Conservation (phyloP, 1,140 invertebrate genomes). For the Lepidurus apus region DNA sequence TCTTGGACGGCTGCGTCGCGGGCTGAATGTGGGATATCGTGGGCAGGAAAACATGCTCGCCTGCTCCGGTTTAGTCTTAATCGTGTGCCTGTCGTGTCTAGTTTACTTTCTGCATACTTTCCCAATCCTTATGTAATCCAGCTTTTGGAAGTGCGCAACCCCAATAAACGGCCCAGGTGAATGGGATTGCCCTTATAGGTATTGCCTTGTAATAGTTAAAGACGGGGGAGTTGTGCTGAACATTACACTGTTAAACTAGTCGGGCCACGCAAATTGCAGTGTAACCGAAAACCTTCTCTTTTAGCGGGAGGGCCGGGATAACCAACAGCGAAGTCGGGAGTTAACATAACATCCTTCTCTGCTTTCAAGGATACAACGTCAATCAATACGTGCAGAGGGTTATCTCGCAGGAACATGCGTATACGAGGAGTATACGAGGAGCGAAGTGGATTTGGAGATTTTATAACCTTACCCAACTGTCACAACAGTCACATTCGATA, state of each 20-base stretch:
- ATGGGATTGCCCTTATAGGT: too few relatives aligned
- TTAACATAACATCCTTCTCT: neutral
- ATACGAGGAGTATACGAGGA: neutral
- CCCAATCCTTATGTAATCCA: neutral
- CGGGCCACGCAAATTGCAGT: too few relatives aligned
- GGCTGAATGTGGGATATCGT: neutral
- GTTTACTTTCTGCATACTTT: neutral
- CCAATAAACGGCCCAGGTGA: too few relatives aligned
- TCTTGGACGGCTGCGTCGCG: neutral
- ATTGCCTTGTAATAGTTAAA: too few relatives aligned
- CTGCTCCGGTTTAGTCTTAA: constrained; percentile 3
- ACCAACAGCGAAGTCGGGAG: neutral
- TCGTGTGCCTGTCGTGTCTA: neutral
- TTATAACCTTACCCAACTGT: neutral
- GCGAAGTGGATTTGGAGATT: neutral
- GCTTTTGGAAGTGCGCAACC: neutral
- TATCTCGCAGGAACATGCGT: constrained; percentile 21
- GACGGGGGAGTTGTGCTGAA: too few relatives aligned
- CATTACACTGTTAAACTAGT: too few relatives aligned
- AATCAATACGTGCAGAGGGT: constrained; percentile 1
- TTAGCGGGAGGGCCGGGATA: neutral
- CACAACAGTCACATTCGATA: neutral
- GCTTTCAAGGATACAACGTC: neutral
- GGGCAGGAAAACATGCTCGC: constrained; percentile 5
- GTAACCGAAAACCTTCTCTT: too few relatives aligned